Evolutionary conservation across 30 jellyfish, hydroid and myxozoan genomes (phyloP).

Genomic region (Turritopsis rubra): DNA sequence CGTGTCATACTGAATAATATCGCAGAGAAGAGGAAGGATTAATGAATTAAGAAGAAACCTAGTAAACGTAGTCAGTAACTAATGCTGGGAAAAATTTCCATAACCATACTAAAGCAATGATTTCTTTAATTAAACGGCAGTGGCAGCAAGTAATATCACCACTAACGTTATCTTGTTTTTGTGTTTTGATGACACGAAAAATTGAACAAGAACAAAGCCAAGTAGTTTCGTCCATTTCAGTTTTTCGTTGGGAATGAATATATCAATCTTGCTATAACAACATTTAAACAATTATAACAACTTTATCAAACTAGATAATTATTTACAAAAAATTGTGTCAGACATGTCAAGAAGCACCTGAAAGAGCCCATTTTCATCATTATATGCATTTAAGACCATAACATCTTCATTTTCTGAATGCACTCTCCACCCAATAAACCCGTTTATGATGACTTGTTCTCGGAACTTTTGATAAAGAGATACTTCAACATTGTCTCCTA

Average conservation of each 20-base stretch:
- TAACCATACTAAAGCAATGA: background rate
- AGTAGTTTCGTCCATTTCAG: background rate
- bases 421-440: conserved; percentile 4
- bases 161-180: background rate
- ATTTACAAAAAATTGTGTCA: no score
- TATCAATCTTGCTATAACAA: background rate
- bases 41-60: no score
- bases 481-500: conserved; percentile 3
- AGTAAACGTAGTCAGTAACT: background rate
- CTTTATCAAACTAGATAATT: no score
- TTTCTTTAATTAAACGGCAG: background rate
- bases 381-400: background rate
- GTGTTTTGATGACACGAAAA: background rate
- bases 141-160: conserved; percentile 1
- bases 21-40: background rate
- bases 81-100: background rate
- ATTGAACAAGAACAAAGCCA: conserved; percentile 3
- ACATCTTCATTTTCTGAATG: background rate
- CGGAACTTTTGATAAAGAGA: background rate
- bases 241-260: background rate
- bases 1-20: background rate
- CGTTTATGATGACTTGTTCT: background rate
- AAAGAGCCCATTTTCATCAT: background rate
- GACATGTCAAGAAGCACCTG: no score
- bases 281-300: no score